Evolutionary conservation across 2,888 invertebrate genomes (phyloP), one percentile per base, ranked within the genome.

Genomic region (Sphinx pinastri): DNA sequence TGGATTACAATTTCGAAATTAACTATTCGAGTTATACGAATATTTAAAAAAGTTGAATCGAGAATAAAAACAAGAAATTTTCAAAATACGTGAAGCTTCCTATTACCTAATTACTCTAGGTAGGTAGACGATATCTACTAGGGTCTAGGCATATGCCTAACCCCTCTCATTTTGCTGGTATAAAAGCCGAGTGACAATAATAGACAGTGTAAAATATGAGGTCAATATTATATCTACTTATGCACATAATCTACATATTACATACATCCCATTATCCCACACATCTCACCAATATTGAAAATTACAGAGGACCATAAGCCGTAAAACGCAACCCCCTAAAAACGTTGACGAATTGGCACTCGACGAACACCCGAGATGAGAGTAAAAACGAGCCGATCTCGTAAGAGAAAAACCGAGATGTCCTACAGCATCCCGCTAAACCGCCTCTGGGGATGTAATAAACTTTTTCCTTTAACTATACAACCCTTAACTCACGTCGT

Each of bases 321-420:
- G 49, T 63, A 63, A 63, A 63, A 63, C 63, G 63, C 63, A 63
- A 49, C 63, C 49, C 63, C 49, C 13, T 13, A 16, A 16, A 60
- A 63, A 63, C 63, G 47, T 63, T 63, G 63, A 63, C 63, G 63
- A 63, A 63, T 63, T 63, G 63, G 63, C 63, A 63, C 63, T 63
- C 47, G 38, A 38, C 2, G 2, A 8, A 5, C 38, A 38, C 38
- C 38, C 63, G 63, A 63, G 63, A 63, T 63, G 63, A 63, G 63
- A 49, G 49, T 63, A 63, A 63, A 63, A 63, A 63, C 63, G 47
- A 8, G 49, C 19, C 63, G 63, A 63, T 19, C 63, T 63, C 63
- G 63, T 63, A 60, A 49, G 63, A 49, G 63, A 63, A 49, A 60
- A 63, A 63, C 47, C 49, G 63, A 47, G 63, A 63, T 63, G 49